phyloP scores from a whole-genome alignment of 2,797 vertebrate genomes.

The Artibeus jamaicensis region DNA sequence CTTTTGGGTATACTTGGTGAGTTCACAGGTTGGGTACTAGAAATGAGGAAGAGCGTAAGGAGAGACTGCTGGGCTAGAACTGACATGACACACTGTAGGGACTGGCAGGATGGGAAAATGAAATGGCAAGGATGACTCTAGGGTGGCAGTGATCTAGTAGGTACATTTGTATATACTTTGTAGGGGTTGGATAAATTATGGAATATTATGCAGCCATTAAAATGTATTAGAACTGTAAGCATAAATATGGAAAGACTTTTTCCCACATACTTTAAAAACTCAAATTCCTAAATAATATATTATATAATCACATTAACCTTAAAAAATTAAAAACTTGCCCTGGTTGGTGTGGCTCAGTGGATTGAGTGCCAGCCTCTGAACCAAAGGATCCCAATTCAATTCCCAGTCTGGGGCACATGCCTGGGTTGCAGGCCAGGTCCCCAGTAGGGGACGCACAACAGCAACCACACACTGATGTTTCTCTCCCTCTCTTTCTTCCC shows the following conservation, averaged over 20 bases:
- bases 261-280: not conserved
- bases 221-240: not conserved
- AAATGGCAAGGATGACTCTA: not conserved
- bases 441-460: too few relatives aligned
- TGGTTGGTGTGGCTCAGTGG: too few relatives aligned
- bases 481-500: too few relatives aligned
- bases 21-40: not conserved
- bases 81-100: not conserved
- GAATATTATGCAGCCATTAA: not conserved
- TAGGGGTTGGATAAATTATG: not conserved
- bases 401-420: too few relatives aligned
- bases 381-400: too few relatives aligned
- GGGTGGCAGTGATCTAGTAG: not conserved
- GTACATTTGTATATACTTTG: not conserved
- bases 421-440: too few relatives aligned
- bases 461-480: too few relatives aligned
- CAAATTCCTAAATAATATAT: not conserved
- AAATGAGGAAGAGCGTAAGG: not conserved
- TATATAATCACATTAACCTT: not conserved
- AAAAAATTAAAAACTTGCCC: conserved; percentile 38
- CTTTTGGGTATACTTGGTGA: not conserved
- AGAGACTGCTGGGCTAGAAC: not conserved
- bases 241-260: not conserved
- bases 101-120: not conserved
- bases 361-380: too few relatives aligned